Evolutionary conservation across 2,888 invertebrate genomes (phyloP), one percentile per base, ranked within the genome.

Genomic region (Globia sparganii): DNA sequence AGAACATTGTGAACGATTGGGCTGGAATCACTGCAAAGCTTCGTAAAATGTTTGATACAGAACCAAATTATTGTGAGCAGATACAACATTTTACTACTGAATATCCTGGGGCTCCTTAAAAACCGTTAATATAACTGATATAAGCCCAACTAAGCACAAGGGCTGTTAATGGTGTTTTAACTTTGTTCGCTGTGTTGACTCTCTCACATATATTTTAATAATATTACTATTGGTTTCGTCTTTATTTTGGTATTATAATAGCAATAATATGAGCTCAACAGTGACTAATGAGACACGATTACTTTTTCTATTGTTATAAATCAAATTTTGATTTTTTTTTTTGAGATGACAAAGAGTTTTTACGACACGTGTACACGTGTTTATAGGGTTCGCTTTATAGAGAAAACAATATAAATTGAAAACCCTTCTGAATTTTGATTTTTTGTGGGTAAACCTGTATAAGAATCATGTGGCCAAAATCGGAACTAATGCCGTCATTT

Each of bases 1-100:
- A 71, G 43, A 75, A 71, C 49, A 59, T 80, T 56, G 79, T 59
- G 15, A 78, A 72, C 40, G 28, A 61, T 66, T 43, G 53, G 2
- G n/a, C 49, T 34, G 15, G 34, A 46, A 13, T 58, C 58, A 53
- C 34, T 49, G 56, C 11, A 11, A 65, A 18, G 31, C 4, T 77
- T 46, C 34, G 8, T 28, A 18, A 68, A 65, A 75, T 59, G 40
- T 4, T 59, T 49, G 8, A 25, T 5, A 65, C 9, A 13, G 46
- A 56, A n/a, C 9, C 0, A 13, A 43, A 58, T 21, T 1, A 66
- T 8, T n/a, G 13, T 43, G 28, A 64, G 15, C 64, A 40, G n/a
- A 8, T 65, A 18, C 15, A 64, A n/a, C 1, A 40, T 64, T n/a
- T 40, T 65, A 65, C 40, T 40, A 11, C 28, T 18, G 18, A 65